These are phyloP conservation scores for Lontra canadensis DNA, from an alignment of 2,113 vertebrate genomes.

Conservation along the genomic window DNA sequence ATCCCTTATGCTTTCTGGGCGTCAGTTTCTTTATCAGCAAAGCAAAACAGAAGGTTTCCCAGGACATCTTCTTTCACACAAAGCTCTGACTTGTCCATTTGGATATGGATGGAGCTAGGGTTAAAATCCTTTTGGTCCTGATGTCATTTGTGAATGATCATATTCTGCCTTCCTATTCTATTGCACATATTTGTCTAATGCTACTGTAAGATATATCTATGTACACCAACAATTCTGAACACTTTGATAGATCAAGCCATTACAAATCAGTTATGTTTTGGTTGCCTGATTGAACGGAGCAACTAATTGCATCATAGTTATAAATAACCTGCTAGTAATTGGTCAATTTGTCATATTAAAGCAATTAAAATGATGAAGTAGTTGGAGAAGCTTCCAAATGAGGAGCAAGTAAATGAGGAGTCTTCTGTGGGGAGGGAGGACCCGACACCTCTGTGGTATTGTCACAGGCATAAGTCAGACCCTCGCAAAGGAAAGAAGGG, in stretches of 20 bases:
- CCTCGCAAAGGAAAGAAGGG: background rate
- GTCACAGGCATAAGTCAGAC: background rate
- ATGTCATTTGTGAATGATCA: background rate
- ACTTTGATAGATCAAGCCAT: conserved; percentile 59
- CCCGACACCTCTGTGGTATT: background rate
- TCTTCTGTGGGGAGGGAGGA: background rate
- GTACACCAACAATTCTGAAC: conserved; percentile 8
- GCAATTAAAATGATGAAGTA: conserved; percentile 64
- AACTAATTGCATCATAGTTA: conserved; percentile 67
- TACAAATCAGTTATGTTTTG: conserved; percentile 69
- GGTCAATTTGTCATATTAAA: conserved; percentile 72
- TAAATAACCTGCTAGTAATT: conserved; percentile 74
- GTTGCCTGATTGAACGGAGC: conserved; percentile 66
- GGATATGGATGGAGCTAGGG: background rate
- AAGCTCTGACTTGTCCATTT: background rate
- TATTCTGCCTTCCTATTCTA: background rate
- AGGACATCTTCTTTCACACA: background rate
- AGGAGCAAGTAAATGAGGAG: conserved; percentile 48
- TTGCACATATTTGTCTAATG: background rate
- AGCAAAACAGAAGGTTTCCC: conserved; percentile 31
- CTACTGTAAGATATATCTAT: background rate
- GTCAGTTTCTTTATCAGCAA: conserved; percentile 32
- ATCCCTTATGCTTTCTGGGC: background rate
- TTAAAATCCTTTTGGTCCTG: background rate
- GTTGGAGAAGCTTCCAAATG: conserved; percentile 62